Evolutionary conservation across 2,888 invertebrate genomes (phyloP).

Genomic region (Fragum whitleyi): DNA sequence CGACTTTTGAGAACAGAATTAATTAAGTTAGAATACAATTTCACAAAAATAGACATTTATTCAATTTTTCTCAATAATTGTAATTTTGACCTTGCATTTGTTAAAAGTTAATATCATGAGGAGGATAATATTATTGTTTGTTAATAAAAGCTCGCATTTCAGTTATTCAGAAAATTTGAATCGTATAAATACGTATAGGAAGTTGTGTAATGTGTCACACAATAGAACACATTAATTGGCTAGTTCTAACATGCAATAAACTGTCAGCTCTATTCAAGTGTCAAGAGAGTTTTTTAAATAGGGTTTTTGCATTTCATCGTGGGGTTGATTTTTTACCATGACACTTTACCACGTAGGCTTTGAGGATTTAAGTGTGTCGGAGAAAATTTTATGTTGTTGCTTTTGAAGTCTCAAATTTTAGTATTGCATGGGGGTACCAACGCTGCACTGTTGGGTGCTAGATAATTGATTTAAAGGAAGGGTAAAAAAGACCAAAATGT

Average conservation of each 20-base stretch:
- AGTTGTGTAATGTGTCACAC: not conserved
- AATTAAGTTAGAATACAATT: too few relatives aligned
- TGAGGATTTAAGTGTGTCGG: too few relatives aligned
- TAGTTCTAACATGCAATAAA: conserved; percentile 27
- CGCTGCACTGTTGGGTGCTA: too few relatives aligned
- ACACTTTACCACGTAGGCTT: not conserved
- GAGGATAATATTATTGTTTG: not conserved
- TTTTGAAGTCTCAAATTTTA: too few relatives aligned
- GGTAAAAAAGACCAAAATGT: too few relatives aligned
- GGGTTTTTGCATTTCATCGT: conserved; percentile 16
- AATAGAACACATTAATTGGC: conserved; percentile 27
- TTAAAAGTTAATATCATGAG: not conserved
- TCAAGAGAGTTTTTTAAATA: conserved; percentile 14
- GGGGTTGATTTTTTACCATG: not conserved
- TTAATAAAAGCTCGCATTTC: not conserved
- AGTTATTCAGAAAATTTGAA: not conserved
- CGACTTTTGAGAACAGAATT: too few relatives aligned
- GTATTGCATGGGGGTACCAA: too few relatives aligned
- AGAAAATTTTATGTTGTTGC: too few relatives aligned
- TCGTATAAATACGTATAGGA: conserved; percentile 3
- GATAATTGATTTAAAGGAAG: too few relatives aligned
- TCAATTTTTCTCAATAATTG: too few relatives aligned
- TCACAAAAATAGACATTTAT: not conserved
- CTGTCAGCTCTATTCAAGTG: conserved; percentile 34
- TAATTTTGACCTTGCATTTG: not conserved